A percentile compares a stretch with the other conserved stretches of the same genome.
phyloP scores from a whole-genome alignment of 23 tunicate species.

The Styela clava region DNA sequence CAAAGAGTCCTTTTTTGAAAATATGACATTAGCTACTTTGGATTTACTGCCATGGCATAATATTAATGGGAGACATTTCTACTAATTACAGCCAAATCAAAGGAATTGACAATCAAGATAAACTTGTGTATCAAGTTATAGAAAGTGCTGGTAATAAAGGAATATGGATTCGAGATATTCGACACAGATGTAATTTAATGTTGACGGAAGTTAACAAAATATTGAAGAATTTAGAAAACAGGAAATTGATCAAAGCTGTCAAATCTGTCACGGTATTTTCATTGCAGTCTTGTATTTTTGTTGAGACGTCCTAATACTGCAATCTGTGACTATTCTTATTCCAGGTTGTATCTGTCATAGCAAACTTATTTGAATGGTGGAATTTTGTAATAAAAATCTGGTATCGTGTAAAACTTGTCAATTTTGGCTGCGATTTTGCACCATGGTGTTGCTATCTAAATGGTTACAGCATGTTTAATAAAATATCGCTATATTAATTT shows the following conservation, averaged over 20 bases:
- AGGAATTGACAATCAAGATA: constrained; percentile 85
- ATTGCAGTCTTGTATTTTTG: too few relatives aligned
- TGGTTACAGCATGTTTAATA: neutral
- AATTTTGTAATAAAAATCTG: too few relatives aligned
- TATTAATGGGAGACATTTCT: too few relatives aligned
- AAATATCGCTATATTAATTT: neutral
- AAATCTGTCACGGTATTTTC: constrained; percentile 87
- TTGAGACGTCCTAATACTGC: neutral
- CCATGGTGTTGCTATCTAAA: neutral
- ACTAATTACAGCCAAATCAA: constrained; percentile 64
- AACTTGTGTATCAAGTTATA: constrained; percentile 78
- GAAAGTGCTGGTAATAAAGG: constrained; percentile 93
- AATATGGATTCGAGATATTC: constrained; percentile 78
- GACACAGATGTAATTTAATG: constrained; percentile 87
- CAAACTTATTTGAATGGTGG: too few relatives aligned
- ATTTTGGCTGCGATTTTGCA: neutral
- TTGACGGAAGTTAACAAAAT: constrained; percentile 88
- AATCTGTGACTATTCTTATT: neutral
- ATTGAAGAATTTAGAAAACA: constrained; percentile 79
- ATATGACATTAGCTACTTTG: too few relatives aligned
- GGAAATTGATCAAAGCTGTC: constrained; percentile 87
- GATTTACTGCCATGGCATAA: too few relatives aligned
- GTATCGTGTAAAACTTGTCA: too few relatives aligned
- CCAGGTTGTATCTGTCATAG: neutral
- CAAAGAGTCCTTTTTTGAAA: too few relatives aligned